A percentile compares a stretch with the other conserved stretches of the same genome.
These are phyloP conservation scores for Etheostoma spectabile DNA, from an alignment of 2,113 vertebrate genomes.

Conservation along the genomic window DNA sequence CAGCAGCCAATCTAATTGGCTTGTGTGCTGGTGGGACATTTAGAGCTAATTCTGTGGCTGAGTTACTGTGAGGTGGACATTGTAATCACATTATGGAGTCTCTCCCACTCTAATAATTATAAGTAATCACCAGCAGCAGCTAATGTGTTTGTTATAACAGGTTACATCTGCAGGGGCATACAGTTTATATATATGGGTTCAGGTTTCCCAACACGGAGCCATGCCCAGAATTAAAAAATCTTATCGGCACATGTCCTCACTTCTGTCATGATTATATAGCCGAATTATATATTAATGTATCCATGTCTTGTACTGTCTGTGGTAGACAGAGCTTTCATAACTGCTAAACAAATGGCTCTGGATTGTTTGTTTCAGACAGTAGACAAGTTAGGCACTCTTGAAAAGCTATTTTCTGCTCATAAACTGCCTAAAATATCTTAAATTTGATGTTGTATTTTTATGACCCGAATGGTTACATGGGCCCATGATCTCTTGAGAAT, in stretches of 20 bases:
- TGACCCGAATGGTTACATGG: not conserved
- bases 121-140: conserved; percentile 51
- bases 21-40: conserved; percentile 59
- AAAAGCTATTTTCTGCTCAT: not conserved
- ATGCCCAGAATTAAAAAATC: not conserved
- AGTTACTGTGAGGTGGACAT: conserved; percentile 56
- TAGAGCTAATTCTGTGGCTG: conserved; percentile 71
- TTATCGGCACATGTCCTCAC: conserved; percentile 7
- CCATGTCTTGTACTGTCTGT: conserved; percentile 18
- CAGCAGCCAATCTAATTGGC: conserved; percentile 62
- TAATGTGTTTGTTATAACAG: conserved; percentile 58
- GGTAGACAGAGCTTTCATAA: conserved; percentile 12
- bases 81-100: conserved; percentile 59
- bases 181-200: not conserved
- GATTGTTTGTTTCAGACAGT: not conserved
- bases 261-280: not conserved
- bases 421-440: conserved; percentile 11
- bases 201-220: conserved; percentile 10
- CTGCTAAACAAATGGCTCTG: conserved; percentile 13
- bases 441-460: not conserved
- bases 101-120: conserved; percentile 26
- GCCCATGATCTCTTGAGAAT: not conserved
- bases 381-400: not conserved
- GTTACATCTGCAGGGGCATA: conserved; percentile 40
- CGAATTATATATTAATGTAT: conserved; percentile 29